A percentile compares a stretch with the other conserved stretches of the same genome.
These are phyloP conservation scores for Cephus sareptanus DNA, from an alignment of 2,888 invertebrate species.

Conservation along the genomic window DNA sequence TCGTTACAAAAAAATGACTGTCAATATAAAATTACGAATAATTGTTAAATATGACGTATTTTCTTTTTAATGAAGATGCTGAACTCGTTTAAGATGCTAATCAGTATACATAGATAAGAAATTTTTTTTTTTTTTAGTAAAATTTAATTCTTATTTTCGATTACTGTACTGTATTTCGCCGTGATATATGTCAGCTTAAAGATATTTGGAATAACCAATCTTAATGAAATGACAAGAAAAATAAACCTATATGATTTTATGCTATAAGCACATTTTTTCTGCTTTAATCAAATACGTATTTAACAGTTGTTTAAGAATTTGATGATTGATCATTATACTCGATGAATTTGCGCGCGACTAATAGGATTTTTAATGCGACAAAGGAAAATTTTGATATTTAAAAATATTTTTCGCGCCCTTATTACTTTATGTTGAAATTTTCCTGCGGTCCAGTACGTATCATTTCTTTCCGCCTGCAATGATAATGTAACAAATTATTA, in stretches of 20 bases:
- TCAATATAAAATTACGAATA: no score
- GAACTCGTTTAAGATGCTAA: not conserved
- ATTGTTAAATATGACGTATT: no score
- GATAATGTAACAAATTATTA: not conserved
- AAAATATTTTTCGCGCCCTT: not conserved
- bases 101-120: not conserved
- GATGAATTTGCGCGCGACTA: not conserved
- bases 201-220: not conserved
- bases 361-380: not conserved
- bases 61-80: not conserved
- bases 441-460: not conserved
- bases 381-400: not conserved
- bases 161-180: not conserved
- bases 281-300: not conserved
- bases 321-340: not conserved
- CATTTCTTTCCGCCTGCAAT: constrained; percentile 9
- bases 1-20: no score
- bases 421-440: not conserved
- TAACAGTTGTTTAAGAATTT: not conserved
- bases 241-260: not conserved
- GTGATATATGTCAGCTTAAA: not conserved
- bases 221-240: not conserved
- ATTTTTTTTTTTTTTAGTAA: not conserved
- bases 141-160: not conserved
- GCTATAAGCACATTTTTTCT: not conserved